Base-by-base conservation (phyloP, 2,888 invertebrate species). In the Macrosoma leucophasiata region DNA sequence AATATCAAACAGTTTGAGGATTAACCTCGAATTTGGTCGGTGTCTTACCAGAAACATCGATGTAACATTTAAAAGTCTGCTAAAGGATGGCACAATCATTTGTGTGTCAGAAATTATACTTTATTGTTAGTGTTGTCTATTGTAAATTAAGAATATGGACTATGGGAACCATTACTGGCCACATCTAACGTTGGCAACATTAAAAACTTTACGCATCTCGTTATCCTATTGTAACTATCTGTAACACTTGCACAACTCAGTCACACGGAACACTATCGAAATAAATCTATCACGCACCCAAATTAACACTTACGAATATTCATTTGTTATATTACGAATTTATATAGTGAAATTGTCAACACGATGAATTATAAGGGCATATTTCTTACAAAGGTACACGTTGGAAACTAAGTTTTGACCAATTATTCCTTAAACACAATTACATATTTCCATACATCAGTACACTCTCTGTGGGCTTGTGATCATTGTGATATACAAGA, bases 21-120 rank as follows among this genome's bases (percentile, higher is more conserved):
- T 29, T 37, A 8, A 39, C 49, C 49, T 36, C 43, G 7, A 22
- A 15, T 44, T 46, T 48, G 41, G 43, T 44, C 47, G 35, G 29
- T 45, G 49, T 47, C 43, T 50, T 50, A 51, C 47, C 47, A 47
- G 40, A 48, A 50, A 48, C 40, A 45, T 28, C 22, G 34, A 39
- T 44, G 33, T 43, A 39, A 39, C 47, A 37, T 52, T 50, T 41
- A 40, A 52, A 47, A 48, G 45, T 51, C 45, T 39, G 55, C 54
- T 58, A 51, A n/a, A 48, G 50, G 62, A 75, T 76, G 76, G 76
- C 76, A 76, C 76, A 66, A 67, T 63, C 55, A 54, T 56, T 60
- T 66, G 68, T 66, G 68, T 73, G 72, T 73, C 66, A 55, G n/a
- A n/a, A 58, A 49, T 46, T 55, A 50, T 33, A 31, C 39, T 33